phyloP scores from a whole-genome alignment of 1,140 invertebrate species.

The Penaeus chinensis region DNA sequence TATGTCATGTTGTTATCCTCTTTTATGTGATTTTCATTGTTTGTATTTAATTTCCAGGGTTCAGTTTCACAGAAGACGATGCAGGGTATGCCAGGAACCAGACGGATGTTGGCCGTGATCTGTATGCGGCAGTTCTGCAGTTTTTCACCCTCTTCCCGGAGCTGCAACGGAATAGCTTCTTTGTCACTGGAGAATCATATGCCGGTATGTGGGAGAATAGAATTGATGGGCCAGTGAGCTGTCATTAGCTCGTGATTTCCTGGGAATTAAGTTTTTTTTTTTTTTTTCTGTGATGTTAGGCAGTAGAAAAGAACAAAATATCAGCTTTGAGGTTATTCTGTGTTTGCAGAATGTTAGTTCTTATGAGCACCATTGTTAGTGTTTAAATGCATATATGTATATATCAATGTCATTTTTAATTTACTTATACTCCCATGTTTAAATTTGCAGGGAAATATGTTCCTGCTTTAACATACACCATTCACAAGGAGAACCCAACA shows the following conservation, averaged over 20 bases:
- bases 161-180: conserved; percentile 56
- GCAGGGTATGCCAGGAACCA: conserved; percentile 67
- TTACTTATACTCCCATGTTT: not conserved
- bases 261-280: too few species aligned
- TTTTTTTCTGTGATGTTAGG: not conserved
- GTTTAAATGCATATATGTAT: not conserved
- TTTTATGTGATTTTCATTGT: too few species aligned
- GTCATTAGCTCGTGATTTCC: too few species aligned
- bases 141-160: conserved; percentile 56
- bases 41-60: conserved; percentile 61
- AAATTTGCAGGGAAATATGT: conserved; percentile 59
- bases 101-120: conserved; percentile 68
- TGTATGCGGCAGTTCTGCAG: conserved; percentile 67
- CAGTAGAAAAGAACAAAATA: too few species aligned
- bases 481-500: conserved; percentile 55
- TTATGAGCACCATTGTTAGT: not conserved
- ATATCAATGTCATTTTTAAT: not conserved
- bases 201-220: conserved; percentile 39
- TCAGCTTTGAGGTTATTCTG: too few species aligned
- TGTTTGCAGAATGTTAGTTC: not conserved
- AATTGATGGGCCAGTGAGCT: not conserved
- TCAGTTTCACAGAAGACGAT: conserved; percentile 66
- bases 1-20: too few species aligned
- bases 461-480: conserved; percentile 56
- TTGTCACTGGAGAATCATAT: conserved; percentile 59